A percentile compares a stretch with the other conserved stretches of the same genome.
phyloP scores from a whole-genome alignment of 2,888 invertebrate species.

The Drosophila lacicola region DNA sequence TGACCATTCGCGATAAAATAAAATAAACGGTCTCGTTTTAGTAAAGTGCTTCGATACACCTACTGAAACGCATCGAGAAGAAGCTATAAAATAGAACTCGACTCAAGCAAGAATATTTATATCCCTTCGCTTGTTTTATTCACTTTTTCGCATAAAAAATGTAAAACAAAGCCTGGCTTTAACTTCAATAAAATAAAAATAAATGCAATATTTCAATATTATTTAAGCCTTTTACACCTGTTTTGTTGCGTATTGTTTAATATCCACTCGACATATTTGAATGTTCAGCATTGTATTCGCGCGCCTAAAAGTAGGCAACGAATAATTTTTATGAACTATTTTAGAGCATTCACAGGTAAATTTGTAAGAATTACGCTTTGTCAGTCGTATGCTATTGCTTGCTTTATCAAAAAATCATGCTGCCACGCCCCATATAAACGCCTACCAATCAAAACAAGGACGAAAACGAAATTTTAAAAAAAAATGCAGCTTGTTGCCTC shows the following conservation, averaged over 20 bases:
- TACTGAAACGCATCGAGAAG: background rate
- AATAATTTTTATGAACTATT: background rate
- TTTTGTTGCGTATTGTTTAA: too few relatives aligned
- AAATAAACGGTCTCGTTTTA: constrained; percentile 15
- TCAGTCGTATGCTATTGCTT: background rate
- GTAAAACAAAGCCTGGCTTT: too few relatives aligned
- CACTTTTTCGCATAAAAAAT: background rate
- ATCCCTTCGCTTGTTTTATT: too few relatives aligned
- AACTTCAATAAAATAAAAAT: too few relatives aligned
- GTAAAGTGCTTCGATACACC: background rate
- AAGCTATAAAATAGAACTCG: too few relatives aligned
- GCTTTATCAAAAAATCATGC: constrained; percentile 5
- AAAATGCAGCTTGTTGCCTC: constrained; percentile 26
- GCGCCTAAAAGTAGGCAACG: constrained; percentile 9
- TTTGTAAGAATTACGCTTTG: background rate
- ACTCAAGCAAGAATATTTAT: background rate
- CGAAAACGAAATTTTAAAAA: constrained; percentile 3
- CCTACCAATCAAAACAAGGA: constrained; percentile 14
- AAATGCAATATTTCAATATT: too few relatives aligned
- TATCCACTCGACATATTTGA: background rate
- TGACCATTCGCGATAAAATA: constrained; percentile 21
- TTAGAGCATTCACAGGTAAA: background rate
- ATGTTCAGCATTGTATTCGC: background rate
- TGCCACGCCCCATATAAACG: constrained; percentile 9
- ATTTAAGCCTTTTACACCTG: too few relatives aligned